Base-by-base conservation (phyloP, 2,888 invertebrate genomes). In the Tinea semifulvella region DNA sequence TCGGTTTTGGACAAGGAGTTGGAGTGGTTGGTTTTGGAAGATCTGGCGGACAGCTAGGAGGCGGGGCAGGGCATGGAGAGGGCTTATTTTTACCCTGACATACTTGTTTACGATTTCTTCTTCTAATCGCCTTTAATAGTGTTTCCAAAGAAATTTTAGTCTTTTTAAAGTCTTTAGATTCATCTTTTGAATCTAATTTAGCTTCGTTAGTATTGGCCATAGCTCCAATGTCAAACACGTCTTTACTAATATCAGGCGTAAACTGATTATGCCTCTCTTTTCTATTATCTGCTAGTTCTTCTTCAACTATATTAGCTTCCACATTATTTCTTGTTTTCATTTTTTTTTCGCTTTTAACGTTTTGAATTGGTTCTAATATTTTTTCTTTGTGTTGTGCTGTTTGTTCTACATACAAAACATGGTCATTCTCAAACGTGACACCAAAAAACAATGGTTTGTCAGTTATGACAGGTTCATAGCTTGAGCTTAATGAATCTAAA, bases 1-100 rank as follows among this genome's bases (percentile, higher is more conserved):
- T 8, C 2, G 36, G 36, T 3, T 14, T 4, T 16, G 36, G 36
- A n/a, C 36, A 36, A 5, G 36, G 14, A 5, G 16, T 11, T 14
- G 35, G 35, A 14, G 3, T 13, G 8, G 10, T 14, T 16, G 36
- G 36, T 17, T n/a, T 17, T 16, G 36, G 36, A 36, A 18, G 28
- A n/a, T 11, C 4, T 28, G 44, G 45, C 10, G 45, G 42, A 17
- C 42, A 40, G 4, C 10, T 2, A 2, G 42, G 45, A 5, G 40
- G 22, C 2, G 45, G 40, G 3, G 45, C 28, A 6, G 40, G 40
- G 18, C 27, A 27, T 8, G 25, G 26, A 10, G 20, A 10, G 7
- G 36, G 22, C 22, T 5, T 7, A 22, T 22, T 22, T 8, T 22
- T 22, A 22, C 6, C 22, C 22, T 22, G 22, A 6, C 6, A 10